A percentile compares a stretch with the other conserved stretches of the same genome.
Evolutionary conservation across 2,797 vertebrate genomes (phyloP).

Genomic region (Zalophus californianus): DNA sequence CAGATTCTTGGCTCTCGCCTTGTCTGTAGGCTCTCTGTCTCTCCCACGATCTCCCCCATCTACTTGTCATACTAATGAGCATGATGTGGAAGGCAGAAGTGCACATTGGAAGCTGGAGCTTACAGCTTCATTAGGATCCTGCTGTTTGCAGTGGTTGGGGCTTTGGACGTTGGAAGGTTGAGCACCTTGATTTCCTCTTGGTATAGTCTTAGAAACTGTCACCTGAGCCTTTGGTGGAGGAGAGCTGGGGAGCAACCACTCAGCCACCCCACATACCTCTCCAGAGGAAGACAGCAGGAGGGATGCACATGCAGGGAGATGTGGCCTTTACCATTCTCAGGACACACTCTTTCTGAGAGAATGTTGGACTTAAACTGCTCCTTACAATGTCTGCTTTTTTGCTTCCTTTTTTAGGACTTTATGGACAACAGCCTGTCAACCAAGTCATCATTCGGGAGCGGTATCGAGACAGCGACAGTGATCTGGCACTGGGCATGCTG

Average conservation of each 20-base stretch:
- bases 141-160: not conserved
- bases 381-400: not conserved
- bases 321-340: accelerated
- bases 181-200: not conserved
- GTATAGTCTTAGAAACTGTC: not conserved
- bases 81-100: not conserved
- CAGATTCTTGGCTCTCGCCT: not conserved
- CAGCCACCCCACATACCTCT: not conserved
- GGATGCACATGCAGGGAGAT: not conserved
- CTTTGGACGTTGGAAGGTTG: constrained; percentile 21
- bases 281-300: not conserved
- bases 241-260: not conserved
- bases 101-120: not conserved
- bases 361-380: not conserved
- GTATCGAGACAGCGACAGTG: constrained; percentile 92
- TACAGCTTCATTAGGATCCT: not conserved
- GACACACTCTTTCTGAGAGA: not conserved
- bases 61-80: not conserved
- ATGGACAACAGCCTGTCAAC: constrained; percentile 90
- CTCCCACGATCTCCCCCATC: not conserved
- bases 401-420: constrained; percentile 88
- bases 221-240: not conserved
- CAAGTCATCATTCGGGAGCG: constrained; percentile 94
- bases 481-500: constrained; percentile 95
- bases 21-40: not conserved